A percentile compares a stretch with the other conserved stretches of the same genome.
These are phyloP conservation scores for Calameuta pallipes DNA, from an alignment of 2,888 invertebrate genomes.

Conservation along the genomic window DNA sequence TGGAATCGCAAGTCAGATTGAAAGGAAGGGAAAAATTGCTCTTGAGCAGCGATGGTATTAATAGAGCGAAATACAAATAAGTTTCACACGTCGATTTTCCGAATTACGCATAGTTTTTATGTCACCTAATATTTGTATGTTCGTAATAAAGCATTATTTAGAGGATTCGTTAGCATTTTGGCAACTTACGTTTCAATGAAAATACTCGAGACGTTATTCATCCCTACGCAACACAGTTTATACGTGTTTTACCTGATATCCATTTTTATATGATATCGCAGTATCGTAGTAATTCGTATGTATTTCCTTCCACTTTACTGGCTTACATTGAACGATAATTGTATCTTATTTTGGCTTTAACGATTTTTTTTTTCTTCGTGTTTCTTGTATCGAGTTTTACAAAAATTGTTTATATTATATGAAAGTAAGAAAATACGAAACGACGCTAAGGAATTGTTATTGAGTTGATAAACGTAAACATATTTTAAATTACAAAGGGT, in stretches of 20 bases:
- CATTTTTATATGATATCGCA: conserved; percentile 31
- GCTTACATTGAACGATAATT: conserved; percentile 57
- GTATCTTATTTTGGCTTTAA: conserved; percentile 44
- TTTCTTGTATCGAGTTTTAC: conserved; percentile 39
- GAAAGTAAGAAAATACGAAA: conserved; percentile 67
- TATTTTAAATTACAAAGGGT: conserved; percentile 52
- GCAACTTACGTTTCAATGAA: conserved; percentile 58
- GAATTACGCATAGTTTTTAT: neutral
- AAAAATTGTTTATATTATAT: conserved; percentile 60
- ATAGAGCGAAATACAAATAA: neutral
- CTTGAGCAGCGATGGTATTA: conserved; percentile 11
- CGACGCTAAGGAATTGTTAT: conserved; percentile 60
- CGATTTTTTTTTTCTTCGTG: neutral
- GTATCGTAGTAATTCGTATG: conserved; percentile 53
- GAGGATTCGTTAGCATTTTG: conserved; percentile 54
- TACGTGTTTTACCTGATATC: conserved; percentile 36
- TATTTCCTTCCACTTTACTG: conserved; percentile 46
- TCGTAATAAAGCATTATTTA: conserved; percentile 11
- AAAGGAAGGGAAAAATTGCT: conserved; percentile 30
- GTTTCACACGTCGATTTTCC: neutral
- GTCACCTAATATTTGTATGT: neutral
- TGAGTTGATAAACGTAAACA: conserved; percentile 58
- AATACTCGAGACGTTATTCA: conserved; percentile 44
- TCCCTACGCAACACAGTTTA: conserved; percentile 41
- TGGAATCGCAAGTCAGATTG: conserved; percentile 41